Percentiles rank a stretch among this genome's conserved stretches.
phyloP scores from a whole-genome alignment of 2,888 invertebrate genomes.

The Spilarctia lutea region DNA sequence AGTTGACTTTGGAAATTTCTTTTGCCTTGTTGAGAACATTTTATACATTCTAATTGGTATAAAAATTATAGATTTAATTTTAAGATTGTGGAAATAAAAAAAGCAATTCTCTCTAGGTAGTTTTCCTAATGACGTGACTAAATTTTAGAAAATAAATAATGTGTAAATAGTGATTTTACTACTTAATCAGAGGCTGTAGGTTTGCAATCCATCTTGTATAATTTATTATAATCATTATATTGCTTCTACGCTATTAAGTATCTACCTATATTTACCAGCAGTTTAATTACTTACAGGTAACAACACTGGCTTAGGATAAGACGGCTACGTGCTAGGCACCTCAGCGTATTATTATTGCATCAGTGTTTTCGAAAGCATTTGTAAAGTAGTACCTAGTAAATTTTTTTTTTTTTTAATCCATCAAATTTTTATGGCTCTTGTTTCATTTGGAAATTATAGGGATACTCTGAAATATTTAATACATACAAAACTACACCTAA shows the following conservation, averaged over 20 bases:
- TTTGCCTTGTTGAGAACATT: slow-evolving; percentile 1
- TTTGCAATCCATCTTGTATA: background rate
- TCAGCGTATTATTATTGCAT: background rate
- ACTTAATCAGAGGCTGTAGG: background rate
- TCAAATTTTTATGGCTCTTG: background rate
- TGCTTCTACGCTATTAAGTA: no score
- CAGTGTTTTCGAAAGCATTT: background rate
- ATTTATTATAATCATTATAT: no score
- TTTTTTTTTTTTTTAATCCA: no score
- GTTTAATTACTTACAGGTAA: no score
- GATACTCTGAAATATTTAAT: background rate
- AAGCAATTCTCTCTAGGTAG: background rate
- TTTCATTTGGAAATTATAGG: background rate
- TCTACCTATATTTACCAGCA: no score
- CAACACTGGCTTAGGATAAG: background rate
- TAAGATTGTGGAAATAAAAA: background rate
- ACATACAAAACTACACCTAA: background rate
- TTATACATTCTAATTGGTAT: background rate
- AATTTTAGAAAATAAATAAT: no score
- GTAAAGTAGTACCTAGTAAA: background rate
- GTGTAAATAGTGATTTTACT: background rate
- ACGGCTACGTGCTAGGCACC: background rate
- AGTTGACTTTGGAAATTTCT: slow-evolving; percentile 1
- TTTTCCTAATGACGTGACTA: background rate
- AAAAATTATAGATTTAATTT: background rate